Conservation (phyloP, 2,888 invertebrate genomes). For the Ormyrus nitidulus region DNA sequence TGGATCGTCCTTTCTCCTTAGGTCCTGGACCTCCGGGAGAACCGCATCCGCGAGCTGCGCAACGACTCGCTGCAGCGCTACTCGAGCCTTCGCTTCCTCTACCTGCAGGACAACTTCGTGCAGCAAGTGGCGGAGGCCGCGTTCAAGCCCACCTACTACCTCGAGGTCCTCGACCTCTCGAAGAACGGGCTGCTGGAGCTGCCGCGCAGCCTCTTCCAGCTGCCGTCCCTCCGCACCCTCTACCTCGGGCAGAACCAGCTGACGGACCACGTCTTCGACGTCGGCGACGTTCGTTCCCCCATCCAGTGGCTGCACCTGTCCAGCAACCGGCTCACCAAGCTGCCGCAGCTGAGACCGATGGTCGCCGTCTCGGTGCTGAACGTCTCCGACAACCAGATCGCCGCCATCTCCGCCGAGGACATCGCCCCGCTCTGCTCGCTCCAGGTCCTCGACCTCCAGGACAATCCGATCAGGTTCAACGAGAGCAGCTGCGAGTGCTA, state of each 20-base stretch:
- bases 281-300: constrained; percentile 76
- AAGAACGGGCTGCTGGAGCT: constrained; percentile 77
- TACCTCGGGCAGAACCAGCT: constrained; percentile 79
- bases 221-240: constrained; percentile 80
- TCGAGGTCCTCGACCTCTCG: constrained; percentile 79
- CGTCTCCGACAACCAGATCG: constrained; percentile 80
- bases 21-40: constrained; percentile 79
- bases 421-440: constrained; percentile 81
- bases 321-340: constrained; percentile 78
- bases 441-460: constrained; percentile 77
- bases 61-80: constrained; percentile 77
- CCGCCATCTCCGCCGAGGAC: constrained; percentile 75
- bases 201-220: constrained; percentile 77
- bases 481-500: constrained; percentile 65
- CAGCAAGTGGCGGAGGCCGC: constrained; percentile 78
- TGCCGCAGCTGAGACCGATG: constrained; percentile 80
- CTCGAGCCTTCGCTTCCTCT: constrained; percentile 77
- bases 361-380: constrained; percentile 80
- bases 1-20: constrained; percentile 66
- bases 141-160: constrained; percentile 75
- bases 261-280: constrained; percentile 73
- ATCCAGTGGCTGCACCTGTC: constrained; percentile 80
- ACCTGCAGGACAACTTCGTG: constrained; percentile 79
- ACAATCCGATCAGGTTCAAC: constrained; percentile 63
- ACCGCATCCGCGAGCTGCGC: constrained; percentile 77